phyloP scores from a whole-genome alignment of 2,113 vertebrate species.

The Hyperoodon ampullatus region DNA sequence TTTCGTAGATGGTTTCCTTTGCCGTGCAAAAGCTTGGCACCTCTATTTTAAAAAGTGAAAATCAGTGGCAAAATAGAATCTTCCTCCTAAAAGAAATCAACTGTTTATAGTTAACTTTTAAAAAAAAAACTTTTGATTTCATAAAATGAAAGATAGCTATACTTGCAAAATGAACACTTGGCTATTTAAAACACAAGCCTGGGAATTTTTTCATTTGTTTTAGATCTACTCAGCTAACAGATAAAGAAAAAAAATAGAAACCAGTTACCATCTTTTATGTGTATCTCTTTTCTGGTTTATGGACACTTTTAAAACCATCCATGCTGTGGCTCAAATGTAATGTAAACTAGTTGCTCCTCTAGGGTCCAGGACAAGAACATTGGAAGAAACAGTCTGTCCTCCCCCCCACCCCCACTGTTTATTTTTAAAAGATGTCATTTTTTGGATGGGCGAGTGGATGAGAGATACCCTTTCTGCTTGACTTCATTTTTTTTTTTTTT shows the following conservation, averaged over 20 bases:
- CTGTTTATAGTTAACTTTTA: background rate
- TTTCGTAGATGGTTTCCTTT: background rate
- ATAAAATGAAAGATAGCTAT: background rate
- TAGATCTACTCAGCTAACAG: background rate
- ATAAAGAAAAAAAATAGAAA: background rate
- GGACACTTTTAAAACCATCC: background rate
- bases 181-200: background rate
- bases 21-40: background rate
- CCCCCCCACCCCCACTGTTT: background rate
- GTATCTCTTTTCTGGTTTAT: background rate
- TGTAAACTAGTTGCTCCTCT: no score
- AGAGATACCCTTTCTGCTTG: background rate
- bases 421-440: background rate
- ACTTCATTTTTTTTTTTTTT: no score
- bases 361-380: rapidly evolving
- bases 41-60: background rate
- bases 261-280: background rate
- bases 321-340: background rate
- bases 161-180: background rate
- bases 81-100: background rate
- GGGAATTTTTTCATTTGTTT: background rate
- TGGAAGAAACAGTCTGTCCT: background rate
- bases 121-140: background rate
- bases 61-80: background rate
- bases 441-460: background rate